A percentile compares a stretch with the other conserved stretches of the same genome.
These are phyloP conservation scores for Epizoanthus ramosus DNA, from an alignment of 92 coral and sea anemone species.

Conservation along the genomic window DNA sequence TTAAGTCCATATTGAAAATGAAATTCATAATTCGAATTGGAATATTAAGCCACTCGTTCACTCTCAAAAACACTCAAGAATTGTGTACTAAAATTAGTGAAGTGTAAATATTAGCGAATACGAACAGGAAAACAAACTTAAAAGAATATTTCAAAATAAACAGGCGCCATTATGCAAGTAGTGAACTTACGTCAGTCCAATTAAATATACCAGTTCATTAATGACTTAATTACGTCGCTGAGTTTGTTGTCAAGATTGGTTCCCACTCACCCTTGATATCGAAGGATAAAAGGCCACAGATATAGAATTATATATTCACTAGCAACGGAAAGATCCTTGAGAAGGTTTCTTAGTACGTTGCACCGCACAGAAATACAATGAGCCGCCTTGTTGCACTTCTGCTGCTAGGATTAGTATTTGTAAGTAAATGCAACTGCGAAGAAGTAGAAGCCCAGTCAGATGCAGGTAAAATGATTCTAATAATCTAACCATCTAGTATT, in stretches of 20 bases:
- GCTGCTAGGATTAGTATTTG: neutral
- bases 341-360: neutral
- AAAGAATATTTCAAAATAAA: neutral
- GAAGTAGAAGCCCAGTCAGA: neutral
- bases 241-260: neutral
- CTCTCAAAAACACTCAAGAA: neutral
- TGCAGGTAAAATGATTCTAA: neutral
- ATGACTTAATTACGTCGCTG: neutral
- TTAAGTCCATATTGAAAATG: too few relatives aligned
- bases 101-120: neutral
- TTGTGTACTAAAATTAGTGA: neutral
- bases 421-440: neutral
- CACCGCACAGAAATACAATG: neutral
- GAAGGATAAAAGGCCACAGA: slow-evolving; percentile 6
- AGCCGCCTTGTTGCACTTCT: neutral
- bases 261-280: neutral
- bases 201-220: neutral
- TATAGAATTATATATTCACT: neutral
- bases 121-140: neutral
- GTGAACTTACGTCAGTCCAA: neutral
- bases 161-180: neutral
- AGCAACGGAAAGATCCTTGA: neutral
- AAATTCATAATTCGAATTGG: too few relatives aligned
- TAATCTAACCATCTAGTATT: too few relatives aligned
- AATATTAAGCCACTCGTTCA: neutral